Percentiles rank a stretch among this genome's conserved stretches.
Evolutionary conservation across 2,888 invertebrate species (phyloP).

Genomic region (Nezara viridula): DNA sequence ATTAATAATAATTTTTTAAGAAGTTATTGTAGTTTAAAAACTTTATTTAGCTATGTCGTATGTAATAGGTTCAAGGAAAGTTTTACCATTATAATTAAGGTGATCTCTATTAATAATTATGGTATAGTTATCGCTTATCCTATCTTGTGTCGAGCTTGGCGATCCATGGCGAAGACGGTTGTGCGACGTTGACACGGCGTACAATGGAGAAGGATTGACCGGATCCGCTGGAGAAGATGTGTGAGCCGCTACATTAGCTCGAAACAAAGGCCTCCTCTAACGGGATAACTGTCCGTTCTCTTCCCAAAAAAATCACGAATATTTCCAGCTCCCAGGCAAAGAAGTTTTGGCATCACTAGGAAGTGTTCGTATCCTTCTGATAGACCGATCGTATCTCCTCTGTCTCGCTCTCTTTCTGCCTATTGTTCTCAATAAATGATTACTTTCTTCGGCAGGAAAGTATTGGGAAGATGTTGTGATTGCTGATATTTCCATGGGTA

Average conservation of each 20-base stretch:
- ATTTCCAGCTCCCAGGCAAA: not conserved
- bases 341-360: not conserved
- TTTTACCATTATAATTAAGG: not conserved
- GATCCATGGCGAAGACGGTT: not conserved
- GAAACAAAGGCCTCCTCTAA: not conserved
- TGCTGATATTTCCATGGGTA: not conserved
- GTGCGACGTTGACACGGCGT: not conserved
- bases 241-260: slow-evolving; percentile 24
- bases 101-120: not conserved
- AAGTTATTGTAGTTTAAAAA: too few relatives aligned
- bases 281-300: not conserved
- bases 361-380: not conserved
- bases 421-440: not conserved
- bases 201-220: slow-evolving; percentile 25
- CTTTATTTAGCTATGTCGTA: too few relatives aligned
- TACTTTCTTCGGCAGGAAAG: not conserved
- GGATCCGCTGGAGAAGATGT: not conserved
- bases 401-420: not conserved
- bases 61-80: not conserved
- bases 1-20: too few relatives aligned
- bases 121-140: not conserved
- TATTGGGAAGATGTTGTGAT: not conserved
- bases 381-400: not conserved
- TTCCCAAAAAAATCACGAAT: not conserved
- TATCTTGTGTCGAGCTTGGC: not conserved